Base-by-base conservation (phyloP, 2,113 vertebrate genomes). In the Alexandromys fortis region DNA sequence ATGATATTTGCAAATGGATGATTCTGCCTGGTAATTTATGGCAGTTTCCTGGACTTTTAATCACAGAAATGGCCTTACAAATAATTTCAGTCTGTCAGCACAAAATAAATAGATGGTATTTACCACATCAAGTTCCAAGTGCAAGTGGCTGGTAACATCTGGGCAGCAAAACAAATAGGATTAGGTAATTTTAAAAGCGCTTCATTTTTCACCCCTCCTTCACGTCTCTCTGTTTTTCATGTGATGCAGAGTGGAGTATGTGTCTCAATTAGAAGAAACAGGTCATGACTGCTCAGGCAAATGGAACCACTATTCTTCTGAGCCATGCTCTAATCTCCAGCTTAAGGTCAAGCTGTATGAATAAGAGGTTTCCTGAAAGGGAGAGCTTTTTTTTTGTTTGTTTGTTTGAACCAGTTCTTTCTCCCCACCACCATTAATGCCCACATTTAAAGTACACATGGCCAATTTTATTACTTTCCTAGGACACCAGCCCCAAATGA, bases 131-230 rank as follows among this genome's bases (percentile, higher is more conserved):
- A 72, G 30, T 89, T 92, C 90, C 52, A 30, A 92, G 78, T 68
- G 72, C 42, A 72, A 96, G 61, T 0, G 55, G 86, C 86, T 94
- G 70, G 90, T 91, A 94, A 96, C 82, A 96, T 94, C 96, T 96
- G 95, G 95, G 95, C 92, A 94, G 95, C 58, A 79, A 96, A 96
- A 95, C 92, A 97, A 97, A 97, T 91, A 95, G 83, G 90, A 95
- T 96, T 92, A 97, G 82, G 88, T 95, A 94, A 98, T 97, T 97
- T 97, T 85, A 78, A 96, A 95, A 97, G 97, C 95, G 96, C 91
- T 96, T 93, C 97, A 96, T 97, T 97, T 97, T 91, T 95, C 78
- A 96, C 92, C 97, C 30, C 81, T 90, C 90, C 87, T 86, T 67
- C 77, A 67, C 86, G 92, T 92, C 75, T 42, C 65, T 95, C 65